Base-by-base conservation (phyloP, 1,140 invertebrate genomes). In the Pseudomyrmex pallidus region DNA sequence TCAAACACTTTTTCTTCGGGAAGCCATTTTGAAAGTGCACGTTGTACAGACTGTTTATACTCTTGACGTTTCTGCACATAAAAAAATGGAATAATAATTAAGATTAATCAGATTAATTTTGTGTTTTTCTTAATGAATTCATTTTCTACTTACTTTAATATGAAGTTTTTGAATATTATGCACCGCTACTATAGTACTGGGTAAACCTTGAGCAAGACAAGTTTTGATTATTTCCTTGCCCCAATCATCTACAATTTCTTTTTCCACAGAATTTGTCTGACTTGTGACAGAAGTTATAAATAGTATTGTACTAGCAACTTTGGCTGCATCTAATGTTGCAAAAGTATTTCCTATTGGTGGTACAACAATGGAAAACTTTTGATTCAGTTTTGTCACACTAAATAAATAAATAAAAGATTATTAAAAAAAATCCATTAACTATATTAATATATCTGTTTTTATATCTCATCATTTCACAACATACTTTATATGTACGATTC, bases 381-480 rank as follows among this genome's bases (percentile, higher is more conserved):
- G 97, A 90, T 98, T 98, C 88, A 98, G 97, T 85, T 97, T 96
- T 35, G 97, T 96, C 85, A 98, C 86, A 88, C 97, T 98, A 91
- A 84, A 95, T 88, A 85, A 88, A 87, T 76, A 82, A 88, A 68
- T 70, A 44, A 64, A 74, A 52, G 64, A 66, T 90, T 35, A 35
- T 35, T 35, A 35, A 35, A 35, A 35, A 15, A 84, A 48, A 88
- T 84, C 63, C 22, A 57, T 22, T n/a, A 66, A 66, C 13, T 68
- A n/a, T 76, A n/a, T 35, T 35, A 35, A 35, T 7, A 0, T 35
- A 35, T 35, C 35, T 35, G 35, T 35, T 35, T 35, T 35, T 35
- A 35, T 35, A 35, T 4, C 5, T 35, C 0, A 35, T 22, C 67
- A n/a, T 46, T 68, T 3, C 10, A 3, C 0, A 74, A 83, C 90